Conservation (phyloP, 2,797 vertebrate species). For the Chelidonichthys spinosus region DNA sequence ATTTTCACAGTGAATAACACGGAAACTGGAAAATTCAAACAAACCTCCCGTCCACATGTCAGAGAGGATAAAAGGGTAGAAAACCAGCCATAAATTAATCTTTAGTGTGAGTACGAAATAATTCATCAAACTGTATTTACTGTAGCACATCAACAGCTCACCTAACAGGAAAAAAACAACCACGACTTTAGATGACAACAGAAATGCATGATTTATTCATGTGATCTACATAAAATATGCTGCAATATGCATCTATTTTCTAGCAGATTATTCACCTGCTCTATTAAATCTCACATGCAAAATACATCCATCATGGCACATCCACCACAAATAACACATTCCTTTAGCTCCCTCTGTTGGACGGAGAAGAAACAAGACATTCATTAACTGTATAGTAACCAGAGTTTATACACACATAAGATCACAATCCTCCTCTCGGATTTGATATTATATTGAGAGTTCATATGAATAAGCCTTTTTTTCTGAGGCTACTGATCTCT, state of each 20-base stretch:
- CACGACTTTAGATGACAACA: neutral
- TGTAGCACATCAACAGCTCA: no score
- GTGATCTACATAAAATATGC: neutral
- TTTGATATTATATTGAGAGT: neutral
- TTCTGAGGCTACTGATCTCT: neutral
- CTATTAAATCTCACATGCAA: neutral
- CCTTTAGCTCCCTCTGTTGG: constrained; percentile 62
- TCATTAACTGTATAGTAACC: neutral
- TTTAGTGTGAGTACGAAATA: neutral
- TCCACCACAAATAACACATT: neutral
- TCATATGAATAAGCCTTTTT: neutral
- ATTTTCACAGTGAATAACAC: neutral
- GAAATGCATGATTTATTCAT: neutral
- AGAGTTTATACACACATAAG: neutral
- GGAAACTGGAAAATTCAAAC: neutral
- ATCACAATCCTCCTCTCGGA: neutral
- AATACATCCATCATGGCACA: neutral
- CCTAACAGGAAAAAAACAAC: neutral
- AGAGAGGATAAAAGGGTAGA: neutral
- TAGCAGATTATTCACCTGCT: neutral
- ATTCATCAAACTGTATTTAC: neutral
- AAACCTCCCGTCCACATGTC: neutral
- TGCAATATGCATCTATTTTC: neutral
- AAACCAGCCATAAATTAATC: neutral
- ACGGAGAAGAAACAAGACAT: neutral